Percentiles rank a stretch among this genome's conserved stretches.
Conservation (phyloP, 2,888 invertebrate species). For the Acrocyrtus sp. region DNA sequence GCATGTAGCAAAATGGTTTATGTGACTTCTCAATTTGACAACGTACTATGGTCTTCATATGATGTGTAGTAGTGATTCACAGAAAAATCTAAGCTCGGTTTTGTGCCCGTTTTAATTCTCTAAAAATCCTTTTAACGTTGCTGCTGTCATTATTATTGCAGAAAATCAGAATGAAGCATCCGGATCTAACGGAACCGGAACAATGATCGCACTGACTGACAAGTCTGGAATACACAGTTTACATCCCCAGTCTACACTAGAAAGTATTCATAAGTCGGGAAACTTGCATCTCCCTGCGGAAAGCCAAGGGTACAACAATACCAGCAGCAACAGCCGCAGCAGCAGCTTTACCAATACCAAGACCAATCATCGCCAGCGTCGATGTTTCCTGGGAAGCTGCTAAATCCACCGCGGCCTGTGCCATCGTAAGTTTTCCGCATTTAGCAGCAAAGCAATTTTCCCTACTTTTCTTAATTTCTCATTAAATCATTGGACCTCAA, state of each 20-base stretch:
- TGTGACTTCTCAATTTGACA: too few relatives aligned
- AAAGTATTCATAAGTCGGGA: conserved; percentile 63
- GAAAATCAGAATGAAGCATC: conserved; percentile 61
- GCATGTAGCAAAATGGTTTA: too few relatives aligned
- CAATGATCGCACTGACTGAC: conserved; percentile 61
- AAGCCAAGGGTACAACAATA: conserved; percentile 59
- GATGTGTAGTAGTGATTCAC: too few relatives aligned
- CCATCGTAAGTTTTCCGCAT: conserved; percentile 59
- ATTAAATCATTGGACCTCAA: too few relatives aligned
- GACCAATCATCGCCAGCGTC: conserved; percentile 62
- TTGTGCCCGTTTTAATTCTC: conserved; percentile 3
- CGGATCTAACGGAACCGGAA: conserved; percentile 63
- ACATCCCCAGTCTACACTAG: conserved; percentile 59
- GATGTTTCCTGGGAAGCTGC: conserved; percentile 62
- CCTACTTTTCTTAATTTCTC: not conserved
- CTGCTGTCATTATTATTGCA: conserved; percentile 33
- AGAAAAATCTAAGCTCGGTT: too few relatives aligned
- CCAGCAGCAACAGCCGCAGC: conserved; percentile 40
- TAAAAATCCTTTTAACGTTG: not conserved
- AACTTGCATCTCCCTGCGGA: conserved; percentile 64
- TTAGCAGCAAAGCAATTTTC: too few relatives aligned
- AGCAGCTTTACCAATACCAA: conserved; percentile 36
- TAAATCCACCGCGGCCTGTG: conserved; percentile 62
- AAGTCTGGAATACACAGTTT: conserved; percentile 61
- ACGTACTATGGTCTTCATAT: too few relatives aligned